These are phyloP conservation scores for Sciaenops ocellatus DNA, from an alignment of 2,797 vertebrate genomes.

Conservation along the genomic window DNA sequence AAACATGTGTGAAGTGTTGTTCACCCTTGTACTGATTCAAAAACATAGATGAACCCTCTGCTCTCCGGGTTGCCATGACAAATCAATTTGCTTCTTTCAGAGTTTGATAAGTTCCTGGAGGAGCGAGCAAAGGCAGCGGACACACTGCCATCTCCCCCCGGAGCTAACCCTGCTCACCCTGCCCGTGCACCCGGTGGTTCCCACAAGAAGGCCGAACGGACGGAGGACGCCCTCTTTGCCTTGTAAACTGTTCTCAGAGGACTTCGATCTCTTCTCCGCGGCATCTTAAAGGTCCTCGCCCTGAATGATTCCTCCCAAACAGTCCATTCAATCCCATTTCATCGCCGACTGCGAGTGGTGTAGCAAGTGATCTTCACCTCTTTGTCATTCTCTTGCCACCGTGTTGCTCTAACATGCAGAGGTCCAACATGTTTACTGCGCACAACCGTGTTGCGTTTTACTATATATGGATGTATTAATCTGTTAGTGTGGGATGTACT, in stretches of 20 bases:
- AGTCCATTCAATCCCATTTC: conserved; percentile 54
- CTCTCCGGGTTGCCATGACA: conserved; percentile 1
- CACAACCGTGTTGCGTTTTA: conserved; percentile 54
- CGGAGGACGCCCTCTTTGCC: conserved; percentile 96
- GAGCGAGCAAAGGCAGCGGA: conserved; percentile 94
- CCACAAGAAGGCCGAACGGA: conserved; percentile 93
- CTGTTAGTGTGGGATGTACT: conserved; percentile 66
- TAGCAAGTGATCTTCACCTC: conserved; percentile 52
- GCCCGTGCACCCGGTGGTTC: conserved; percentile 75
- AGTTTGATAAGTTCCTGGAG: conserved; percentile 98
- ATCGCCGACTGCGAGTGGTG: conserved; percentile 52
- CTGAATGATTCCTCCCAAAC: conserved; percentile 30
- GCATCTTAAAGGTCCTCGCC: conserved; percentile 36
- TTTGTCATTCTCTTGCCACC: conserved; percentile 48
- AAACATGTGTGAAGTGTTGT: background rate
- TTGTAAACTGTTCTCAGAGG: conserved; percentile 84
- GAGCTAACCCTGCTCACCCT: conserved; percentile 81
- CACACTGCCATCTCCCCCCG: conserved; percentile 87
- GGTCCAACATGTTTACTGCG: conserved; percentile 68
- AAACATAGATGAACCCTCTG: background rate
- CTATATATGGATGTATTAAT: conserved; percentile 71
- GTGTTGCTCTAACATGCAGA: conserved; percentile 56
- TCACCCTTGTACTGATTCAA: background rate
- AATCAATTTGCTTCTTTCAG: conserved; percentile 79
- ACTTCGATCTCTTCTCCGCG: conserved; percentile 41